Evolutionary conservation across 2,888 invertebrate genomes (phyloP), one percentile per base, ranked within the genome.

Genomic region (Tholera decimalis): DNA sequence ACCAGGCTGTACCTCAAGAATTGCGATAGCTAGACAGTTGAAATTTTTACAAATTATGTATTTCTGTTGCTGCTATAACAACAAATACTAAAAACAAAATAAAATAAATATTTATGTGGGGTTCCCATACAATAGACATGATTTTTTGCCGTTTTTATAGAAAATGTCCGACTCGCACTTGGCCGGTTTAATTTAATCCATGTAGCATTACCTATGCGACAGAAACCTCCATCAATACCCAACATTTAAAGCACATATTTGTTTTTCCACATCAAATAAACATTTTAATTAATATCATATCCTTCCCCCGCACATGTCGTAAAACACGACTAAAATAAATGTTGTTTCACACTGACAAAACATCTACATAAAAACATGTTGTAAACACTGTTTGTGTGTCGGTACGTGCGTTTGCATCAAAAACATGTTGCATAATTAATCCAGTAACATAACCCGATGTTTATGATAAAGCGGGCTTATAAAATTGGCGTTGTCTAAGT

Each of bases 351-450:
- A 22, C 9, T 11, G 33, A 18, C n/a, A 35, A 68, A 57, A 68
- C 49, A 56, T 44, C n/a, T 44, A 56, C 69, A 55, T 68, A 73
- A 67, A 65, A 73, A 67, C 35, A 73, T 33, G 67, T 46, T 67
- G 74, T 67, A 39, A 66, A 67, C 44, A 46, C 18, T 44, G 75
- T 50, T 67, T 73, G 63, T 72, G 26, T 26, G 64, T 72, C 9
- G 46, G 24, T 37, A 7, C 41, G 35, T 37, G 37, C 33, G 44
- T 74, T 74, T 51, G 53, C 22, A 66, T 66, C 24, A 74, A 74
- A 50, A 67, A 66, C 50, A 49, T 49, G 73, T 30, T 66, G 49
- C 66, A 66, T 65, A 49, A 49, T 66, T 73, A 66, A 66, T 46
- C 9, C 35, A 20, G 35, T 9, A 65, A 28, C 28, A 43, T 28